These are phyloP conservation scores for Yponomeuta plumbellus DNA, from an alignment of 2,888 invertebrate species.

Conservation along the genomic window DNA sequence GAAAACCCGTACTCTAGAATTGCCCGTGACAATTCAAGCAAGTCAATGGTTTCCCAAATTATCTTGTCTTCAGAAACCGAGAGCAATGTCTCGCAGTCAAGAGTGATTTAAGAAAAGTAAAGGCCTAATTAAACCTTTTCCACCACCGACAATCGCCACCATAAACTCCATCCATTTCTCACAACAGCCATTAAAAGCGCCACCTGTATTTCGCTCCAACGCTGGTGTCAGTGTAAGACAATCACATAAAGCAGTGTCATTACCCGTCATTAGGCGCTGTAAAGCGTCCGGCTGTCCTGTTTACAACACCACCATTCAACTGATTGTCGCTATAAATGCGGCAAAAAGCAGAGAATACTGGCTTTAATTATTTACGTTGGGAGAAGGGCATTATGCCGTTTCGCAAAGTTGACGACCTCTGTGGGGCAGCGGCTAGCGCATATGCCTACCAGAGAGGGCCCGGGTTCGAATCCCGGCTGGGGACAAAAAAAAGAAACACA, in stretches of 20 bases:
- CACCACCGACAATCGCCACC: neutral
- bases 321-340: constrained; percentile 1
- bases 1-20: neutral
- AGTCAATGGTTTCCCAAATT: too few relatives aligned
- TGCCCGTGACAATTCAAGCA: too few relatives aligned
- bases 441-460: too few relatives aligned
- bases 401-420: too few relatives aligned
- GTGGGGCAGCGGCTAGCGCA: too few relatives aligned
- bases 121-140: neutral
- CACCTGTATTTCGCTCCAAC: neutral
- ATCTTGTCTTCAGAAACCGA: too few relatives aligned
- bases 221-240: neutral
- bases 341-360: neutral
- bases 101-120: too few relatives aligned
- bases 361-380: neutral
- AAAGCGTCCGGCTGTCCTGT: neutral
- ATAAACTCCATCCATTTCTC: neutral
- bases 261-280: neutral
- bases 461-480: too few relatives aligned
- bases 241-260: neutral
- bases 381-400: too few relatives aligned
- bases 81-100: too few relatives aligned
- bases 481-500: too few relatives aligned
- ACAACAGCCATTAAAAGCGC: too few relatives aligned
- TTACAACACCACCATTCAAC: neutral